These are phyloP conservation scores for Lophius piscatorius DNA, from an alignment of 2,113 vertebrate genomes.

Conservation along the genomic window DNA sequence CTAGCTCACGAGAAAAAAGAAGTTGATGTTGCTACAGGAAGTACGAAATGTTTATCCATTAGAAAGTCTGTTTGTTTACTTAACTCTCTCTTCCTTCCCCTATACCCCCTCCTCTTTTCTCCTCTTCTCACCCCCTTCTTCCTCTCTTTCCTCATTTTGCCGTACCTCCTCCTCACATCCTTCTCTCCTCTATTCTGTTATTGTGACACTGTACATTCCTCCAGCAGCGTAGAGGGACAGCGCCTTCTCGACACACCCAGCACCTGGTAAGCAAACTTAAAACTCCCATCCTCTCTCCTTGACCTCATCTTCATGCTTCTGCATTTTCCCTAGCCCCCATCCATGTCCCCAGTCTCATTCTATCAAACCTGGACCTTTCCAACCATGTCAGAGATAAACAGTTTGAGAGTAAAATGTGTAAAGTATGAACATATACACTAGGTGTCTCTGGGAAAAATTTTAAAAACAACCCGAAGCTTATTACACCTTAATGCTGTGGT, in stretches of 20 bases:
- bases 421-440: too few relatives aligned
- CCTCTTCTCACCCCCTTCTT: conserved; percentile 12
- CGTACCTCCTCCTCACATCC: conserved; percentile 19
- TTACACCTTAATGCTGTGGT: not conserved
- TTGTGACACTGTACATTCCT: conserved; percentile 11
- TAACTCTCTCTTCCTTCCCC: conserved; percentile 61
- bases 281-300: conserved; percentile 2
- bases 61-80: conserved; percentile 72
- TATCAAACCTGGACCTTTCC: conserved; percentile 2
- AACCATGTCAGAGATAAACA: conserved; percentile 1
- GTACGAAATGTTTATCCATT: conserved; percentile 65
- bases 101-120: conserved; percentile 24
- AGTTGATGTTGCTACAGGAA: conserved; percentile 60
- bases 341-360: not conserved
- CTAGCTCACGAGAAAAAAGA: conserved; percentile 11
- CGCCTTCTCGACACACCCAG: conserved; percentile 69
- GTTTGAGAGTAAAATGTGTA: not conserved
- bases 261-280: conserved; percentile 68
- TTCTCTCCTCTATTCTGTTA: not conserved
- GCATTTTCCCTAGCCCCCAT: not conserved
- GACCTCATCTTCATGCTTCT: not conserved
- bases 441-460: too few relatives aligned
- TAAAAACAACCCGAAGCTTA: not conserved
- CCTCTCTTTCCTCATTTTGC: conserved; percentile 18
- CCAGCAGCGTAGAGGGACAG: conserved; percentile 70